Conservation (phyloP, 2,113 vertebrate species). For the Lepisosteus osseus region DNA sequence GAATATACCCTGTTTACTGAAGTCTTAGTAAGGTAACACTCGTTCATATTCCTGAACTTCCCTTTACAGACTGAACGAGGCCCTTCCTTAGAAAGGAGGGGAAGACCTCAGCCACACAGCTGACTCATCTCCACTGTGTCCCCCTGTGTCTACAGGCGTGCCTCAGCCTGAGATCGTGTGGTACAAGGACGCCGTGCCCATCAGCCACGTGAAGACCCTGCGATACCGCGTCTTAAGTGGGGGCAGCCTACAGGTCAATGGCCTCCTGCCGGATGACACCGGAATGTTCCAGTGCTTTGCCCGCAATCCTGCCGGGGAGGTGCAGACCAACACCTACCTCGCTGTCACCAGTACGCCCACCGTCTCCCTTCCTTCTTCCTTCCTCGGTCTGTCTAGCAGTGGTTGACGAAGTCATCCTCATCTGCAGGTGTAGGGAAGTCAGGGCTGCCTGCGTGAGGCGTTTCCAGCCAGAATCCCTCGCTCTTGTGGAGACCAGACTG, state of each 20-base stretch:
- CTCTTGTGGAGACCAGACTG: too few relatives aligned
- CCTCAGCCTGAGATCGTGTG: conserved; percentile 84
- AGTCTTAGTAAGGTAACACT: too few relatives aligned
- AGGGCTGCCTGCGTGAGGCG: too few relatives aligned
- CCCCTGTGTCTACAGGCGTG: conserved; percentile 65
- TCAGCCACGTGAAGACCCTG: conserved; percentile 71
- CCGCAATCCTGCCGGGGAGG: conserved; percentile 81
- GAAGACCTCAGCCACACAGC: neutral
- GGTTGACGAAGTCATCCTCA: too few relatives aligned
- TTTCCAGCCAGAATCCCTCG: too few relatives aligned
- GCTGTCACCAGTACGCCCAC: conserved; percentile 85
- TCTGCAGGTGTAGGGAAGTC: too few relatives aligned
- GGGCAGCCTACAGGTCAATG: conserved; percentile 87
- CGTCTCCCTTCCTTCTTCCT: too few relatives aligned
- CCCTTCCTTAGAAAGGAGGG: neutral
- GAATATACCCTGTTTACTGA: too few relatives aligned
- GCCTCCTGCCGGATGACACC: conserved; percentile 85
- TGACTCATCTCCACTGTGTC: conserved; percentile 17
- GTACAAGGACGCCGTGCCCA: conserved; percentile 87
- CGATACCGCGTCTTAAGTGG: conserved; percentile 79
- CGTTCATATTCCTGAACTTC: too few relatives aligned
- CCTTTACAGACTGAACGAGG: too few relatives aligned
- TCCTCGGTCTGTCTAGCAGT: too few relatives aligned
- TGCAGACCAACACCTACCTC: conserved; percentile 95
- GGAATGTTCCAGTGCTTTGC: conserved; percentile 98